Evolutionary conservation across 1,140 invertebrate genomes (phyloP).

Genomic region (Heterodera carotae): DNA sequence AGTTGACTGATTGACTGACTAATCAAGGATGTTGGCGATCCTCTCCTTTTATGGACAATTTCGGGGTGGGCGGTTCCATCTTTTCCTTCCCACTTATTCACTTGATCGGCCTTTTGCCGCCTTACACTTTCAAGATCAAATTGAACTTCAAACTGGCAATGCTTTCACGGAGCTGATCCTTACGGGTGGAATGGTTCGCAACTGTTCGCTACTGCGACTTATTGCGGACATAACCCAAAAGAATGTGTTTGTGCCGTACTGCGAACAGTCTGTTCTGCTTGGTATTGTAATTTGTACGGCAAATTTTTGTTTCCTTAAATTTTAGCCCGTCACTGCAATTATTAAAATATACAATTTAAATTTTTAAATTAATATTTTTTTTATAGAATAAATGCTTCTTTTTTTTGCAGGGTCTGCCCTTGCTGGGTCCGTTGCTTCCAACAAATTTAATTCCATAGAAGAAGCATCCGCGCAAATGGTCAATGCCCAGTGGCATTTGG

Average conservation of each 20-base stretch:
- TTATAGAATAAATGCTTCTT: too few relatives aligned
- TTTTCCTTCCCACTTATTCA: too few relatives aligned
- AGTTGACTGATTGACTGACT: too few relatives aligned
- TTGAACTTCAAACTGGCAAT: neutral
- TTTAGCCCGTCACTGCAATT: too few relatives aligned
- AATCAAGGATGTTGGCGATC: too few relatives aligned
- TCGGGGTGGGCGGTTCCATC: too few relatives aligned
- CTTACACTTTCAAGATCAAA: neutral
- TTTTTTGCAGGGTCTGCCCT: neutral
- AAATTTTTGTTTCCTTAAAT: too few relatives aligned
- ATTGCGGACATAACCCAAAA: neutral
- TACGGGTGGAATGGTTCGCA: neutral
- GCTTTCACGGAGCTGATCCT: neutral
- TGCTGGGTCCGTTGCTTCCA: neutral
- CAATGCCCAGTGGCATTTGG: too few relatives aligned
- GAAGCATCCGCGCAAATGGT: conserved; percentile 8
- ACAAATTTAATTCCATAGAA: neutral
- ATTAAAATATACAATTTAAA: too few relatives aligned
- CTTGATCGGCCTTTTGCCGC: neutral
- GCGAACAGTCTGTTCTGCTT: neutral
- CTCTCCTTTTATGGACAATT: too few relatives aligned
- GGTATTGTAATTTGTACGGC: too few relatives aligned
- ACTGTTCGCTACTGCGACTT: neutral
- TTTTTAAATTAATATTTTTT: too few relatives aligned
- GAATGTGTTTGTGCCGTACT: neutral